Conservation (phyloP, 2,797 vertebrate genomes). For the Manis crassicaudata region DNA sequence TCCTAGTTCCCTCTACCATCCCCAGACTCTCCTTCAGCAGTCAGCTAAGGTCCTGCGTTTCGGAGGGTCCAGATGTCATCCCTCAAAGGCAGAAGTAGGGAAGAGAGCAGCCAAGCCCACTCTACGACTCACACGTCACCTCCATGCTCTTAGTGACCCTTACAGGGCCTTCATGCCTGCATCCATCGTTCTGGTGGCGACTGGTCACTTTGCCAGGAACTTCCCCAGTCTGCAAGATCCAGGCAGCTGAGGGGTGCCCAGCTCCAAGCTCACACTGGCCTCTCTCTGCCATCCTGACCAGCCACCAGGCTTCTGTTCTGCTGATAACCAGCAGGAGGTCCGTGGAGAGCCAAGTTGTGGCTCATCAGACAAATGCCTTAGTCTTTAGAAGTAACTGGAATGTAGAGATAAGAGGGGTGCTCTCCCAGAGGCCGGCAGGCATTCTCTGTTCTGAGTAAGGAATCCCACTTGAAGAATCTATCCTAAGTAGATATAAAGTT, state of each 20-base stretch:
- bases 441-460: neutral
- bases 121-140: too few relatives aligned
- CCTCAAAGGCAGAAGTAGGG: neutral
- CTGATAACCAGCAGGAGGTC: neutral
- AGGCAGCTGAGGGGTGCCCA: neutral
- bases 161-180: neutral
- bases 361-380: neutral
- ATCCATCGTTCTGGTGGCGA: neutral
- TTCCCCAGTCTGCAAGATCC: neutral
- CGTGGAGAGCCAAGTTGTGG: neutral
- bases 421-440: neutral
- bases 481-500: too few relatives aligned
- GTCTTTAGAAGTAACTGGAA: neutral
- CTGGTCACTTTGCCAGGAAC: neutral
- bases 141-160: neutral
- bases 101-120: neutral
- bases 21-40: neutral
- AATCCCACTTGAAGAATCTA: too few relatives aligned
- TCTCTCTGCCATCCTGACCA: neutral
- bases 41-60: neutral
- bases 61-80: neutral
- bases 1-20: neutral
- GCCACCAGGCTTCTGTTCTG: neutral
- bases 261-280: neutral
- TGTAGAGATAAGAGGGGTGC: fast-evolving